Evolutionary conservation across 2,797 vertebrate species (phyloP), one percentile per base, ranked within the genome.

Genomic region (Falco biarmicus): DNA sequence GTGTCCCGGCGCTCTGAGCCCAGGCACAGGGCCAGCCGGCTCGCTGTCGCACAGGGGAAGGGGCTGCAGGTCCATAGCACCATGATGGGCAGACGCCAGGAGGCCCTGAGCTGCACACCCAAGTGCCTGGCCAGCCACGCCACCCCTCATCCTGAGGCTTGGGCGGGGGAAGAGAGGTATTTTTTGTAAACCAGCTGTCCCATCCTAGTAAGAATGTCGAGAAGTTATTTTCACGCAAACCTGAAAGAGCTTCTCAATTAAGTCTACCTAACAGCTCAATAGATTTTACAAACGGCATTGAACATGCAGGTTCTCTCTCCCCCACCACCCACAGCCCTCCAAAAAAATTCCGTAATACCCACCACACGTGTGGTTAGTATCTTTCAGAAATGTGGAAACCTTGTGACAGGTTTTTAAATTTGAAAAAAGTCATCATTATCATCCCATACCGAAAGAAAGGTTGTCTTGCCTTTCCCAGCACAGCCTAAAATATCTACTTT

Each of bases 11-110:
- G 48, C 50, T 18, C 57, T 4, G 14, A 50, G 45, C n/a, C 37
- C 13, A 2, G 0, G 16, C 29, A 2, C 3, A 28, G 29, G 14
- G 34, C 31, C 21, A 22, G 45, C 19, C 7, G 4, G 13, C 43
- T 48, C 20, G 47, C 31, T 60, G 48, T 61, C 25, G 11, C 0
- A 2, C 24, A 51, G 54, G 12, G 12, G 31, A 74, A 47, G 22
- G 47, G 39, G 51, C 20, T 41, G 3, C 21, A 15, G 51, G 56
- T 7, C 16, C 28, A 0, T 5, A 20, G 79, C 28, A 13, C 28
- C 1, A 1, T 4, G 12, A 24, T 5, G 10, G 18, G 61, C 54
- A 31, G 5, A 32, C 20, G 57, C 4, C 51, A 18, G 39, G 21
- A 57, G 37, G 24, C 48, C 48, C 14, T 11, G 28, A 56, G 13